Base-by-base conservation (phyloP, 2,113 vertebrate species). In the Eclectus roratus region DNA sequence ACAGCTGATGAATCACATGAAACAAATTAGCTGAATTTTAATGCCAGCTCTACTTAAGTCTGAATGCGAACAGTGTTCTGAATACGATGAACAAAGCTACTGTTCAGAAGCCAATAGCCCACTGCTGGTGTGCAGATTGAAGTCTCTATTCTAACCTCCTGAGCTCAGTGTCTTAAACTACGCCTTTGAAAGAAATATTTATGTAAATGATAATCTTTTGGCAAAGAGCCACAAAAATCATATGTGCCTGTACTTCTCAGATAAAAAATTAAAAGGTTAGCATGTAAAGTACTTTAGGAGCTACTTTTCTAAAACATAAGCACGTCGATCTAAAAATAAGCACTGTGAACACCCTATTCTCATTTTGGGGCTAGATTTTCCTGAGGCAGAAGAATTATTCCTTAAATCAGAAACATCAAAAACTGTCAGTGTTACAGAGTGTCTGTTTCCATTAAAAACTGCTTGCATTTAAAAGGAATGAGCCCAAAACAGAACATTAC, bases 1-100 rank as follows among this genome's bases (percentile, higher is more conserved):
- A 97, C 97, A 98, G 98, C 98, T 98, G 98, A 98, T 97, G 96
- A 97, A 97, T 98, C 98, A 98, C 98, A 98, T 98, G 98, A 97
- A 97, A 89, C 96, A 97, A 97, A 98, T 97, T 96, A 97, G 94
- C 92, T 91, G 91, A 89, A 97, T 95, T 96, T 97, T 94, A 96
- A 96, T 88, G 88, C 97, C 97, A 97, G 97, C 95, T 93, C 96
- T 97, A 96, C 97, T 97, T 93, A 91, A 92, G 97, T 92, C 73
- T 98, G 95, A 97, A 97, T 96, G 94, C 6, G 69, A 97, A 92
- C 94, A 97, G 95, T 97, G 97, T 97, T 97, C 96, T 49, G 86
- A 85, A 66, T 55, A 37, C 0, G 71, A 89, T 10, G 95, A 96
- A 97, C 97, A 97, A 97, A 96, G 86, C 94, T 60, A 82, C 97